Evolutionary conservation across 2,888 invertebrate genomes (phyloP).

Genomic region (Cataglyphis rosenhaueri): DNA sequence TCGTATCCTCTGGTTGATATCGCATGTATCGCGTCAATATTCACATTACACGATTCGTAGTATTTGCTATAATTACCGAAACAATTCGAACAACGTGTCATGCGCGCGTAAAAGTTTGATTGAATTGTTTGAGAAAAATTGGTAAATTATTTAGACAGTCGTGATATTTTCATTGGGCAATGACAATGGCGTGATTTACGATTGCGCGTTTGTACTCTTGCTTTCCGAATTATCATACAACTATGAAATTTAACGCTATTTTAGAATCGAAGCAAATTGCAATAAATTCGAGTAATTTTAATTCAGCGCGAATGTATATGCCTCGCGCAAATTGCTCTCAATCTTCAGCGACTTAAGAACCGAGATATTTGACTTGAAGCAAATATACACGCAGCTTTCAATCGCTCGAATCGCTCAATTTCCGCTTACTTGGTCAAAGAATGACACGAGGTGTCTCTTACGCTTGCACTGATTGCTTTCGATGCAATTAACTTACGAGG

Average conservation of each 20-base stretch:
- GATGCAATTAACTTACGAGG: constrained; percentile 57
- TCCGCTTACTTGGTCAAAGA: constrained; percentile 37
- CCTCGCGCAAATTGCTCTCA: background rate
- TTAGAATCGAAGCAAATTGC: background rate
- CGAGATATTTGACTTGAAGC: constrained; percentile 12
- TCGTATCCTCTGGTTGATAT: constrained; percentile 13
- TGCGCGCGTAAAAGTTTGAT: background rate
- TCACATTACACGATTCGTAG: background rate
- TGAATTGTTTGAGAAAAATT: background rate
- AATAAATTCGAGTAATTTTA: constrained; percentile 10
- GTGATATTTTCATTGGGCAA: constrained; percentile 34
- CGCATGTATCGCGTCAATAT: constrained; percentile 23
- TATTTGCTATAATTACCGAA: background rate
- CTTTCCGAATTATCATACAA: constrained; percentile 24
- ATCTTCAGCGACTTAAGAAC: constrained; percentile 6
- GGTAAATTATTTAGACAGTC: background rate
- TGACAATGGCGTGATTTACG: constrained; percentile 70
- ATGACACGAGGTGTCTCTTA: constrained; percentile 65
- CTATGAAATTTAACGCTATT: background rate
- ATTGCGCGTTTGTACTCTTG: constrained; percentile 33
- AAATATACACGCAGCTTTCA: constrained; percentile 41
- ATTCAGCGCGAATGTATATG: background rate
- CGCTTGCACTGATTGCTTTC: constrained; percentile 75
- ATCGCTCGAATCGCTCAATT: constrained; percentile 35
- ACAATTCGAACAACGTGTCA: background rate